Percentiles rank a stretch among this genome's conserved stretches.
phyloP scores from a whole-genome alignment of 2,113 vertebrate species.

The Terrapene triunguis region DNA sequence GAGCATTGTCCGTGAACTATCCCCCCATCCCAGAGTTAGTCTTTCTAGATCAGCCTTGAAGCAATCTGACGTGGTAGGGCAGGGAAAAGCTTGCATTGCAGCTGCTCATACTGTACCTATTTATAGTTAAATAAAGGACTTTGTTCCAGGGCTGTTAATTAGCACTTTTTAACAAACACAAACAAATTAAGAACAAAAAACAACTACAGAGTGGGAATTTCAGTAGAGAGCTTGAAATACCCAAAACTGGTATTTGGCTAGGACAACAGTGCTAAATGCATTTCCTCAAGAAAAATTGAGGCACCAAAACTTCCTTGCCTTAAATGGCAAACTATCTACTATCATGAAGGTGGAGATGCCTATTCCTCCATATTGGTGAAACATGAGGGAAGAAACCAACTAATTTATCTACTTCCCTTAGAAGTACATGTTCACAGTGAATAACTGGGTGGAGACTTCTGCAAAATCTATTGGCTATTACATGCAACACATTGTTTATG shows the following conservation, averaged over 20 bases:
- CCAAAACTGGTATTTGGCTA: not conserved
- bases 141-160: not conserved
- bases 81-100: not conserved
- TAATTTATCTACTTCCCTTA: not conserved
- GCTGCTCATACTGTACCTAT: not conserved
- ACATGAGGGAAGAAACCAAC: not conserved
- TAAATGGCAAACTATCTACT: not conserved
- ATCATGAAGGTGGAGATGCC: not conserved
- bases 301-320: not conserved
- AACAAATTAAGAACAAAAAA: not conserved
- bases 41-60: not conserved
- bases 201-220: not conserved
- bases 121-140: not conserved
- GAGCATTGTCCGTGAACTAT: not conserved
- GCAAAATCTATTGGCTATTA: not conserved
- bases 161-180: not conserved
- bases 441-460: not conserved
- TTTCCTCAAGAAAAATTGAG: not conserved
- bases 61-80: not conserved
- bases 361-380: fast-evolving
- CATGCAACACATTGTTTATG: not conserved
- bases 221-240: not conserved
- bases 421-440: not conserved
- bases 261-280: not conserved
- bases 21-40: not conserved